phyloP scores from a whole-genome alignment of 2,888 invertebrate genomes.

The Eristalis pertinax region DNA sequence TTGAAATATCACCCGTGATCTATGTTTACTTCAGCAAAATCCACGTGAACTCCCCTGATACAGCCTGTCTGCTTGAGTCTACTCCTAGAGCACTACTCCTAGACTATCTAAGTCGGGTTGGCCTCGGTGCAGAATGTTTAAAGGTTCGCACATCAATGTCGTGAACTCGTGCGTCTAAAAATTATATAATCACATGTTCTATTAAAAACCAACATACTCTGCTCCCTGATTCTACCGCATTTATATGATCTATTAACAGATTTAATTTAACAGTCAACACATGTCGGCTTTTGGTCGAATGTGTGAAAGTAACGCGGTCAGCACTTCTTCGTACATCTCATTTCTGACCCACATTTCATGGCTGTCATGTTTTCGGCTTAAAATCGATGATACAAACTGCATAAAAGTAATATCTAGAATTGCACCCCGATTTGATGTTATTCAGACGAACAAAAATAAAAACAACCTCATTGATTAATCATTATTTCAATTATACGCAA shows the following conservation, averaged over 20 bases:
- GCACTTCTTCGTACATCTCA: not conserved
- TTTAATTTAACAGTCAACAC: not conserved
- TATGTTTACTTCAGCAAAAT: too few species aligned
- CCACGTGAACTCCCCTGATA: too few species aligned
- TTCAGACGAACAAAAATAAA: conserved; percentile 31
- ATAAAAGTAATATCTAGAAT: not conserved
- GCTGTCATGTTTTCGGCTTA: not conserved
- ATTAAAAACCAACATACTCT: too few species aligned
- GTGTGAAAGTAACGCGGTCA: not conserved
- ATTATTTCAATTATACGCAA: not conserved
- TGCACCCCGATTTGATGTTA: not conserved
- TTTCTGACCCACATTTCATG: not conserved
- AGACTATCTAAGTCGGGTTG: too few species aligned
- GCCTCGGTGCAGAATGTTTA: too few species aligned
- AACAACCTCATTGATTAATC: conserved; percentile 24
- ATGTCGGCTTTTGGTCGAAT: not conserved
- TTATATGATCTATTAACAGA: not conserved
- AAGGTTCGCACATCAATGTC: too few species aligned
- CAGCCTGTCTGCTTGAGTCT: too few species aligned
- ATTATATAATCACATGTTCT: too few species aligned
- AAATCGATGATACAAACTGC: not conserved
- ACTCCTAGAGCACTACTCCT: too few species aligned
- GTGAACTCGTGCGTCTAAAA: too few species aligned
- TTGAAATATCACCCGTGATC: too few species aligned
- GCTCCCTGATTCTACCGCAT: not conserved